Evolutionary conservation across 2,888 invertebrate genomes (phyloP), one percentile per base, ranked within the genome.

Genomic region (Epistrophe eligans): DNA sequence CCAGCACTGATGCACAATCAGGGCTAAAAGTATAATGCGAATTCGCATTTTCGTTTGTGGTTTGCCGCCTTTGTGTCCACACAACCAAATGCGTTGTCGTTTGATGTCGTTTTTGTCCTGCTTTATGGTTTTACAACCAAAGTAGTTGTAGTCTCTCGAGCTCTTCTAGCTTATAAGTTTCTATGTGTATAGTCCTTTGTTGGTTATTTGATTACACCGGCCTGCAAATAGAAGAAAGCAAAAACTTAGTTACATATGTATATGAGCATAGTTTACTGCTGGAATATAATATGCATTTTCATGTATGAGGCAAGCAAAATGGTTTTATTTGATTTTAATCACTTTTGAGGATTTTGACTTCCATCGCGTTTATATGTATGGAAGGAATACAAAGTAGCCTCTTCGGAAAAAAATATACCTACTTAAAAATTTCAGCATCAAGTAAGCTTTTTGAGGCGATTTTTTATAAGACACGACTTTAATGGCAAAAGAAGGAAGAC

Each of bases 11-110:
- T 88, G 88, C 48, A 89, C 79, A 58, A 87, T 62, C 84, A 89
- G 79, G 52, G 77, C 84, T 62, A 87, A 77, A 7, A 88, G 66
- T 66, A 84, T 73, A 74, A 89, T 84, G 66, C 84, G 77, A 77
- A 89, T 79, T 62, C 89, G 87, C 89, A 89, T 89, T 79, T 87
- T 89, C 77, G 79, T 85, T 88, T 80, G 73, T 88, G 67, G 66
- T 88, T 24, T 84, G 52, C 80, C 77, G 73, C 62, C 58, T 71
- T 72, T 72, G 80, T 80, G 50, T 83, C 71, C 55, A 77, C 73
- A 77, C 70, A 43, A 50, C 67, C 57, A 57, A 77, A 66, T 80
- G 67, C 66, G 67, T 73, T 48, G 62, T 77, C 66, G 62, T 58
- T 64, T 62, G 70, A 62, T 79, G 79, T 79, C 60, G 87, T 67